Conservation (phyloP, 2,113 vertebrate genomes). For the Oreochromis tanganicae region DNA sequence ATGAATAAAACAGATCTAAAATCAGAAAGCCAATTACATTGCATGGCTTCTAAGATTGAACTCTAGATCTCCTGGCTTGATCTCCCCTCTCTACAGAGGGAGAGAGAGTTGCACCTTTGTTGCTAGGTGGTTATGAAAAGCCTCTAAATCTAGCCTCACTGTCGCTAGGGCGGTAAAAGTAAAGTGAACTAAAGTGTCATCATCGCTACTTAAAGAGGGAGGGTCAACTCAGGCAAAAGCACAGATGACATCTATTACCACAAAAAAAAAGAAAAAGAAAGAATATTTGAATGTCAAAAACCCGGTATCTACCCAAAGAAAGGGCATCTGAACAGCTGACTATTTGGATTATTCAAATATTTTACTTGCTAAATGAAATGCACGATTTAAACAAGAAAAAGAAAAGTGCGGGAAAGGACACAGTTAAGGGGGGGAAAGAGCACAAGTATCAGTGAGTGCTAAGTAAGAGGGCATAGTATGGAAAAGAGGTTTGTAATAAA, state of each 20-base stretch:
- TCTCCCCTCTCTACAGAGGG: not conserved
- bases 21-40: not conserved
- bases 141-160: not conserved
- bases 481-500: not conserved
- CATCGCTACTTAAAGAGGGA: not conserved
- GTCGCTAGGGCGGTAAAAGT: not conserved
- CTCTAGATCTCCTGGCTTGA: not conserved
- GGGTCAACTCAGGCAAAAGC: not conserved
- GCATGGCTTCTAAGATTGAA: not conserved
- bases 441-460: not conserved
- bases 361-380: not conserved
- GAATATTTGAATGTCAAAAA: not conserved
- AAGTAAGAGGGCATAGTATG: not conserved
- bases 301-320: not conserved
- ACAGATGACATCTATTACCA: not conserved
- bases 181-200: not conserved
- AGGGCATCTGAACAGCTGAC: not conserved
- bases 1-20: not conserved
- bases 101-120: not conserved
- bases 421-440: not conserved
- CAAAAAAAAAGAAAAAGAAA: not conserved
- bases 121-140: not conserved
- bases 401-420: accelerated
- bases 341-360: not conserved
- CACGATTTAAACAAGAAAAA: not conserved